Evolutionary conservation across 1,140 invertebrate genomes (phyloP).

Genomic region (Steinernema feltiae): DNA sequence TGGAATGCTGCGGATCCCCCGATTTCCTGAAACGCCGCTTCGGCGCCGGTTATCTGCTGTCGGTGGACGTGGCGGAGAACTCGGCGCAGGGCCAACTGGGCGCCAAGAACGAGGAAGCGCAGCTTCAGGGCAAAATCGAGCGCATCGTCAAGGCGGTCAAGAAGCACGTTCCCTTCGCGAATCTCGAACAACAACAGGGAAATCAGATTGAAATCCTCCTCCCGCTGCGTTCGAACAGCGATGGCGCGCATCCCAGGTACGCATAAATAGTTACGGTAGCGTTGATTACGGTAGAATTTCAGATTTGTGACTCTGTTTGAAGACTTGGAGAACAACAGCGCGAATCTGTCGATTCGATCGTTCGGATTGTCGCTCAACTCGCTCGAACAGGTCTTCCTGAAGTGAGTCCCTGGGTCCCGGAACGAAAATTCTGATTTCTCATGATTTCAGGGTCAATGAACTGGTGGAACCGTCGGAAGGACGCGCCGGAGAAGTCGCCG

Average conservation of each 20-base stretch:
- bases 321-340: constrained; percentile 12
- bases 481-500: constrained; percentile 12
- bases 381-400: constrained; percentile 35
- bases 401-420: not conserved
- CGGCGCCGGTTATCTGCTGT: constrained; percentile 28
- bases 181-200: constrained; percentile 23
- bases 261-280: no score
- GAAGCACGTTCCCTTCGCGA: not conserved
- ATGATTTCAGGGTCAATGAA: not conserved
- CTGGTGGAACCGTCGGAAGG: not conserved
- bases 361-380: constrained; percentile 39
- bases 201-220: constrained; percentile 33
- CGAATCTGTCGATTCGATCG: constrained; percentile 12
- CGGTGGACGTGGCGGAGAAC: constrained; percentile 14
- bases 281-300: not conserved
- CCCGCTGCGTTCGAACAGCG: not conserved
- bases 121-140: constrained; percentile 8
- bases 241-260: constrained; percentile 16
- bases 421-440: not conserved
- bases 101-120: not conserved
- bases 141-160: not conserved
- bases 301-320: constrained; percentile 24
- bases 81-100: not conserved
- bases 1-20: constrained; percentile 66
- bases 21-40: constrained; percentile 64